Conservation (phyloP, 2,113 vertebrate species). For the Chauna torquata region DNA sequence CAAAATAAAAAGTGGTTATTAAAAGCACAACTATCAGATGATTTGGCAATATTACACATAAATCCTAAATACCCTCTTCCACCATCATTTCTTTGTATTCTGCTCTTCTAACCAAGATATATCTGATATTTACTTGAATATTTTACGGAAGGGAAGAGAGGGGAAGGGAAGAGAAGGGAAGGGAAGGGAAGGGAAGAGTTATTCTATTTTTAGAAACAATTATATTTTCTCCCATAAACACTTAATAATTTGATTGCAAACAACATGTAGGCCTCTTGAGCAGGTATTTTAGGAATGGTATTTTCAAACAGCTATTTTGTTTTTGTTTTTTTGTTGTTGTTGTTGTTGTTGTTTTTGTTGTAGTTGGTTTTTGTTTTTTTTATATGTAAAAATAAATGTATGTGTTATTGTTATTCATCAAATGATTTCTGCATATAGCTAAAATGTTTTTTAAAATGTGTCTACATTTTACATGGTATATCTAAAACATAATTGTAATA, state of each 20-base stretch:
- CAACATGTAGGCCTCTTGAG: background rate
- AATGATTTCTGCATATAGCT: background rate
- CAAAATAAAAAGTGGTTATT: slow-evolving; percentile 33
- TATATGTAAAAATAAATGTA: background rate
- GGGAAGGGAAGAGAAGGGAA: background rate
- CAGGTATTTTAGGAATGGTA: background rate
- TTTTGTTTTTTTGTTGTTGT: too few relatives aligned
- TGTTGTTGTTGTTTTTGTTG: too few relatives aligned
- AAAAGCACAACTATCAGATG: background rate
- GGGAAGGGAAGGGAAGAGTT: background rate
- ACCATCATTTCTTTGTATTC: background rate
- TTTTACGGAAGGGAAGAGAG: background rate
- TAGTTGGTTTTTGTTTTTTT: too few relatives aligned
- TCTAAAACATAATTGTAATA: background rate
- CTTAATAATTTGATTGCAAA: background rate
- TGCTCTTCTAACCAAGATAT: background rate
- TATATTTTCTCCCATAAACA: background rate
- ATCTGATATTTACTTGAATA: background rate
- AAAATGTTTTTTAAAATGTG: background rate
- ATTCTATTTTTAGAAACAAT: background rate
- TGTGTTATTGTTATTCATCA: background rate
- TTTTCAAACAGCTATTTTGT: background rate
- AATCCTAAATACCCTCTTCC: background rate
- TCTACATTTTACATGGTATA: background rate
- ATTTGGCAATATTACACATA: background rate